Base-by-base conservation (phyloP, 2,113 vertebrate species). In the Tetraodon nigroviridis region DNA sequence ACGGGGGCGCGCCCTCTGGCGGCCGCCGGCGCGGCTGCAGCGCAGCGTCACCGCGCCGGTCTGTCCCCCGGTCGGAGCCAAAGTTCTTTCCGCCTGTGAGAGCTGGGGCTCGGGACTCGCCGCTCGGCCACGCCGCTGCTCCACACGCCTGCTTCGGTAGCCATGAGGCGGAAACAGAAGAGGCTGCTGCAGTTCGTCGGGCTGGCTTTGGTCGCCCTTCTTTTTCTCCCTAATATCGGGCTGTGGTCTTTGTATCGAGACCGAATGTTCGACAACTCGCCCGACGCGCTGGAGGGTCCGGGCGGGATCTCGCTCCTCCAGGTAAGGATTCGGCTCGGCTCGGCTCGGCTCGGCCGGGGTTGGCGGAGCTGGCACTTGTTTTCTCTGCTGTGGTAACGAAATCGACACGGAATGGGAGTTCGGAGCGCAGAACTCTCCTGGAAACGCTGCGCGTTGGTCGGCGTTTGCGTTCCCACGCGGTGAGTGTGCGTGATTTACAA, bases 81-180 rank as follows among this genome's bases (percentile, higher is more conserved):
- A 86, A 90, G 78, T 88, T 88, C 78, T 58, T 64, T 76, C 64
- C 75, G 76, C 70, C 56, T 32, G 55, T 66, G 29, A n/a, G 49
- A 55, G 67, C 68, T 46, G 27, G 22, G 46, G 22, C 20, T 41
- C 47, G 76, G 73, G 52, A 41, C 66, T 69, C 41, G 16, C 63
- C 40, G 11, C 29, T 55, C 54, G 24, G 19, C 50, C n/a, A 46
- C 60, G 55, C 53, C 58, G 64, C 64, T 37, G 64, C 57, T 60
- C 58, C 55, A 12, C 67, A 17, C 48, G 20, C 42, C 51, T 59
- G 6, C 22, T n/a, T 52, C 45, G 44, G 55, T 76, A 79, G 89
- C 86, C 62, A 97, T 97, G 95, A 90, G 93, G 89, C 92, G 94
- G 81, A 96, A 92, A 73, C 89, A 96, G 88, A 97, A 97, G 90